phyloP scores from a whole-genome alignment of 2,797 vertebrate genomes.

The Etheostoma perlongum region DNA sequence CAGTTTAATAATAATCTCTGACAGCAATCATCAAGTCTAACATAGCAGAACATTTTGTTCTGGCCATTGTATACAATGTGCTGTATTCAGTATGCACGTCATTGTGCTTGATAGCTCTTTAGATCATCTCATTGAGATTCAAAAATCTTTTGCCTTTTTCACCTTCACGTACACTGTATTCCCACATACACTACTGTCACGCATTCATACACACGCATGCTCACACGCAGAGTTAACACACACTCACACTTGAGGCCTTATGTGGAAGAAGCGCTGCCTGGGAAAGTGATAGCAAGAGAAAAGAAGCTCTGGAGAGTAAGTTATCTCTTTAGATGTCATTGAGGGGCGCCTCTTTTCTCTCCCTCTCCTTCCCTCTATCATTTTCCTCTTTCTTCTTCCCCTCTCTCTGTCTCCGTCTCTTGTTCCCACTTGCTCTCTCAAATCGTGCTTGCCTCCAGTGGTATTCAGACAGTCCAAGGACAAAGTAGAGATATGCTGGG shows the following conservation, averaged over 20 bases:
- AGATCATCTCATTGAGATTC: slow-evolving; percentile 66
- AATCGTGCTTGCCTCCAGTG: slow-evolving; percentile 83
- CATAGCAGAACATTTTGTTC: neutral
- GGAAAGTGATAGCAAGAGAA: slow-evolving; percentile 83
- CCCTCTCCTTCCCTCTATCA: slow-evolving; percentile 75
- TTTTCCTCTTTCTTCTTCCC: slow-evolving; percentile 74
- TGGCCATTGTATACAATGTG: slow-evolving; percentile 17
- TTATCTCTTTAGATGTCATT: slow-evolving; percentile 84
- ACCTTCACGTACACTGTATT: slow-evolving; percentile 61
- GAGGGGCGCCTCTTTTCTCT: slow-evolving; percentile 78
- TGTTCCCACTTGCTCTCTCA: slow-evolving; percentile 80
- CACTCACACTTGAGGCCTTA: slow-evolving; percentile 67
- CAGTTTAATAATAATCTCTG: neutral
- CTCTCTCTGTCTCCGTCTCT: slow-evolving; percentile 70
- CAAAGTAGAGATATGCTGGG: slow-evolving; percentile 83
- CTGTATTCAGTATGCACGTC: slow-evolving; percentile 38
- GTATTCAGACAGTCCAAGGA: slow-evolving; percentile 86
- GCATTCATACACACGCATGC: slow-evolving; percentile 46
- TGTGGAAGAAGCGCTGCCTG: slow-evolving; percentile 75
- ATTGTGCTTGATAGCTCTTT: slow-evolving; percentile 48
- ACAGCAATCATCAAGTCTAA: slow-evolving; percentile 10
- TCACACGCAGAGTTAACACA: slow-evolving; percentile 49
- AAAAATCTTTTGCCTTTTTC: slow-evolving; percentile 52
- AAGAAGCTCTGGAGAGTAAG: slow-evolving; percentile 81
- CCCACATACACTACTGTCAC: slow-evolving; percentile 63